Evolutionary conservation across 2,113 vertebrate species (phyloP).

Genomic region (Tympanuchus pallidicinctus): DNA sequence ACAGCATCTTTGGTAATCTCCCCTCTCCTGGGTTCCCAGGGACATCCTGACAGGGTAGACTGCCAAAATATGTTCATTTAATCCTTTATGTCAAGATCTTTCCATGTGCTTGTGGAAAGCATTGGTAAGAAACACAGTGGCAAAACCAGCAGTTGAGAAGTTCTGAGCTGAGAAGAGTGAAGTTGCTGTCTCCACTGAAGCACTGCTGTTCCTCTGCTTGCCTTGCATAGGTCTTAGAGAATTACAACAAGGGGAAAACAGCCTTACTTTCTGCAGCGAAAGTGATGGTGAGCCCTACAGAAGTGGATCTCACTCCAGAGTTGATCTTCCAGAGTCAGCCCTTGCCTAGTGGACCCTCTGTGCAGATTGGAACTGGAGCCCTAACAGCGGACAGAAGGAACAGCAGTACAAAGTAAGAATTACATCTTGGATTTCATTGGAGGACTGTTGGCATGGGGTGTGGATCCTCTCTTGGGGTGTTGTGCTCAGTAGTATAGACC

Average conservation of each 20-base stretch:
- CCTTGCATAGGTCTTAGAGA: conserved; percentile 90
- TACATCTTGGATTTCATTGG: not conserved
- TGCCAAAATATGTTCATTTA: not conserved
- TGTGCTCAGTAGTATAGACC: not conserved
- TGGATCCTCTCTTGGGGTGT: rapidly evolving
- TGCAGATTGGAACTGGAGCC: conserved; percentile 70
- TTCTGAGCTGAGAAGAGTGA: not conserved
- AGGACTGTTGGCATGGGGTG: not conserved
- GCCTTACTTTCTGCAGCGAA: conserved; percentile 97
- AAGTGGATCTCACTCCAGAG: conserved; percentile 97
- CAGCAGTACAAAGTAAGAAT: conserved; percentile 90
- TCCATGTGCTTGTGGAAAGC: not conserved
- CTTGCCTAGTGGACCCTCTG: conserved; percentile 69
- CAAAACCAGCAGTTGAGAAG: not conserved
- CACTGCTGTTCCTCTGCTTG: not conserved
- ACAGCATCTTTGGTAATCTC: not conserved
- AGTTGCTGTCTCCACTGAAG: not conserved
- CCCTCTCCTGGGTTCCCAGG: not conserved
- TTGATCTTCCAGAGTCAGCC: conserved; percentile 89
- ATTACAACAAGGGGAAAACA: conserved; percentile 98
- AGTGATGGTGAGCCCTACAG: conserved; percentile 99
- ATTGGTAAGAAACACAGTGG: not conserved
- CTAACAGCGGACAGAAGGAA: conserved; percentile 84
- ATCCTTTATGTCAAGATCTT: not conserved
- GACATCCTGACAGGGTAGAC: not conserved